Conservation (phyloP, 1,140 invertebrate genomes). For the Cyclina sinensis region DNA sequence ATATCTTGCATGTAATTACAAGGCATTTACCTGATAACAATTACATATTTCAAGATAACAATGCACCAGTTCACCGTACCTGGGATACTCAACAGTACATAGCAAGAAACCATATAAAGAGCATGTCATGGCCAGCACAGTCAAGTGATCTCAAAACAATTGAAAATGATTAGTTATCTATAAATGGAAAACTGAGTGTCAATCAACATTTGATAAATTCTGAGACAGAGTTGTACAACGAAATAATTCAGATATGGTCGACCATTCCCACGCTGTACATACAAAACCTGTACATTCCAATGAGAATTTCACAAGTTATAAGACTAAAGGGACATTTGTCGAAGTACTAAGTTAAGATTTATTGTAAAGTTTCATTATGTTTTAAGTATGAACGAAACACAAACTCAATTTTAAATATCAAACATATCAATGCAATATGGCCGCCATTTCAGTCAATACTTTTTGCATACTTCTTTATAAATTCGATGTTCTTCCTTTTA, state of each 20-base stretch:
- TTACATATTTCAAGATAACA: slow-evolving; percentile 47
- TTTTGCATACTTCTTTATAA: too few species aligned
- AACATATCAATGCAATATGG: too few species aligned
- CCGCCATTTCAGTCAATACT: too few species aligned
- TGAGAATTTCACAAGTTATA: neutral
- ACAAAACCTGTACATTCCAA: too few species aligned
- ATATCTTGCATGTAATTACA: slow-evolving; percentile 14
- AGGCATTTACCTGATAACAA: neutral
- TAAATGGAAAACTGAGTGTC: neutral
- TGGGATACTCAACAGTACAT: neutral
- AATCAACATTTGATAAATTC: neutral
- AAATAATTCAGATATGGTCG: too few species aligned
- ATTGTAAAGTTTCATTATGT: too few species aligned
- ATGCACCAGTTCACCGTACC: slow-evolving; percentile 31
- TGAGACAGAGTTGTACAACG: neutral
- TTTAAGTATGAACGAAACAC: too few species aligned
- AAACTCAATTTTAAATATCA: too few species aligned
- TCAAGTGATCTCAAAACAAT: slow-evolving; percentile 7
- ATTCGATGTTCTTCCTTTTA: too few species aligned
- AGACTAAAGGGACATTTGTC: too few species aligned
- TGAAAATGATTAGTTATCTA: slow-evolving; percentile 22
- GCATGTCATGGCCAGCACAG: slow-evolving; percentile 7
- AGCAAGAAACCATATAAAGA: neutral
- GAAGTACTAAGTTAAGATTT: too few species aligned
- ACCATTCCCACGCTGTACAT: too few species aligned